Conservation (phyloP, 2,113 vertebrate genomes). For the Melospiza melodia region DNA sequence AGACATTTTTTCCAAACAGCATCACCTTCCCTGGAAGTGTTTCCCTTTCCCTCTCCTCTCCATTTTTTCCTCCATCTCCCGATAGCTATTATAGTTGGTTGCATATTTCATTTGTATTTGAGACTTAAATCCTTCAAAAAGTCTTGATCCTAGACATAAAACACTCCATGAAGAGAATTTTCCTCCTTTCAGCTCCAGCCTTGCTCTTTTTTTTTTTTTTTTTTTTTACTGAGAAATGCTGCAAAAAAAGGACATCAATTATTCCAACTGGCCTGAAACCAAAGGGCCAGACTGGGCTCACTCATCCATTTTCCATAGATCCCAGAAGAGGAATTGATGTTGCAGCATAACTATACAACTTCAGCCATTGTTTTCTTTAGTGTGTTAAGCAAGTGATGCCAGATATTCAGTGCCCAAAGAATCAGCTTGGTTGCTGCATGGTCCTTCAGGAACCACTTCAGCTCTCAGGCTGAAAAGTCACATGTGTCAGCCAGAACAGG, state of each 20-base stretch:
- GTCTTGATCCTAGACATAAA: background rate
- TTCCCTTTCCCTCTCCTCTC: background rate
- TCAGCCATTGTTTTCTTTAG: background rate
- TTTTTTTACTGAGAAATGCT: background rate
- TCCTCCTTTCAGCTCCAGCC: background rate
- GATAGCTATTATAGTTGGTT: background rate
- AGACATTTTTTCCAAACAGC: constrained; percentile 38
- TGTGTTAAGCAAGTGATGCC: background rate
- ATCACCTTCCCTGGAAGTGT: background rate
- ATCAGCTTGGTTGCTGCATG: background rate
- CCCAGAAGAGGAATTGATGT: background rate
- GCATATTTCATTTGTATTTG: background rate
- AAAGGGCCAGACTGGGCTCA: background rate
- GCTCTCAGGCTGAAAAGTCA: background rate
- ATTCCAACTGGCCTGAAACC: background rate
- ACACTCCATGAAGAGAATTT: background rate
- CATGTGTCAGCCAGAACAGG: background rate
- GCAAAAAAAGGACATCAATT: background rate
- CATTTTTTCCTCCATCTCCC: background rate
- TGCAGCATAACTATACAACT: background rate
- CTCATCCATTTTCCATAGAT: background rate
- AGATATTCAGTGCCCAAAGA: background rate
- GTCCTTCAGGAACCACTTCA: background rate
- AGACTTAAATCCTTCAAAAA: background rate
- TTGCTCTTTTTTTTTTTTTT: background rate